Conservation (phyloP, 2,797 vertebrate genomes). For the Aldrovandia affinis region DNA sequence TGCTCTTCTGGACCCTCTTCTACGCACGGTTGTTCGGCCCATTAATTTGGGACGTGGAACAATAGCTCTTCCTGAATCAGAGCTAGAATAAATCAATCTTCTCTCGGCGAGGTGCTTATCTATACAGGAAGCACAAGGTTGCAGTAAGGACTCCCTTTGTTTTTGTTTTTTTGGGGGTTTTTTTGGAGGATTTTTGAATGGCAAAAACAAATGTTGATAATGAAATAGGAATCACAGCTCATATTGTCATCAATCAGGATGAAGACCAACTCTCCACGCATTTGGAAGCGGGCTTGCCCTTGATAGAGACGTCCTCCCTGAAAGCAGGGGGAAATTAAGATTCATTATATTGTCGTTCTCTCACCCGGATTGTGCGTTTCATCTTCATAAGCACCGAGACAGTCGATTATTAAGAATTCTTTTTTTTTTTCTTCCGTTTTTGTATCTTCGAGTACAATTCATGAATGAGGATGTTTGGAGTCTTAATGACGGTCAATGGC, state of each 20-base stretch:
- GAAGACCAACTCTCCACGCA: neutral
- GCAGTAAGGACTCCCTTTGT: neutral
- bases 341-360: constrained; percentile 14
- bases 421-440: neutral
- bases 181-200: neutral
- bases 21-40: neutral
- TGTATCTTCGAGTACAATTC: neutral
- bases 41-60: neutral
- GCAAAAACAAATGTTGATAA: neutral
- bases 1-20: neutral
- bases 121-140: neutral
- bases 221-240: neutral
- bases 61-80: neutral
- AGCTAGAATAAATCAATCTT: neutral
- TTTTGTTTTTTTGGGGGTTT: neutral
- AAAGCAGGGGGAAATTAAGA: neutral
- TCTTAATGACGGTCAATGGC: neutral
- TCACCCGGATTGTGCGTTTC: neutral
- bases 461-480: neutral
- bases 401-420: neutral
- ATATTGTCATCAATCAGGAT: constrained; percentile 1
- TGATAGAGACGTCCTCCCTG: constrained; percentile 12
- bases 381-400: neutral
- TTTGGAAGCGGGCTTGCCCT: constrained; percentile 4
- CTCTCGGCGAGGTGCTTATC: neutral